Conservation (phyloP, 2,797 vertebrate species). For the Enteromius paludinosus region DNA sequence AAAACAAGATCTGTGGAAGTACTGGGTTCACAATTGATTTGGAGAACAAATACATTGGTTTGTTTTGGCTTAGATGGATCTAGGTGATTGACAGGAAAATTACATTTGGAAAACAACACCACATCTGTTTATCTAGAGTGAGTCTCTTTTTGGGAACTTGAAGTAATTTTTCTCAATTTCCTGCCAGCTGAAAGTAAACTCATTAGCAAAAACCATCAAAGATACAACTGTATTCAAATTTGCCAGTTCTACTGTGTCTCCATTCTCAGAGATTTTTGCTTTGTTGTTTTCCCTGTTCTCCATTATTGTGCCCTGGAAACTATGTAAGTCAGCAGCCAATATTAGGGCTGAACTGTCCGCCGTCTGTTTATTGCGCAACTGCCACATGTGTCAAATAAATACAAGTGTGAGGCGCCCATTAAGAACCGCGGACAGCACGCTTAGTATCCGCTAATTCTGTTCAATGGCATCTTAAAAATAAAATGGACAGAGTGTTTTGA, state of each 20-base stretch:
- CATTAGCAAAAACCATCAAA: not conserved
- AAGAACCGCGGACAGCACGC: conserved; percentile 28
- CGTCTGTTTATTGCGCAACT: conserved; percentile 4
- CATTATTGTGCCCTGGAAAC: conserved; percentile 12
- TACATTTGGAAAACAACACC: not conserved
- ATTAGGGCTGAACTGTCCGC: conserved; percentile 10
- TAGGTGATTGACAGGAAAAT: not conserved
- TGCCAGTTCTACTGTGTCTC: not conserved
- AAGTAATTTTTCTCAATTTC: not conserved
- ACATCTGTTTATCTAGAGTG: not conserved
- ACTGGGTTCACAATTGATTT: not conserved
- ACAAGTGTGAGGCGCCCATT: conserved; percentile 6
- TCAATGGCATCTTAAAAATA: conserved; percentile 61
- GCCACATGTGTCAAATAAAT: conserved; percentile 36
- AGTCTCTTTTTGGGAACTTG: not conserved
- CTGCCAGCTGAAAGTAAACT: not conserved
- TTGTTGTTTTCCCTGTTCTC: not conserved
- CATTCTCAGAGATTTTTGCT: not conserved
- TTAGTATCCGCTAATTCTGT: conserved; percentile 48
- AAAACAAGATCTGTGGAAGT: not conserved
- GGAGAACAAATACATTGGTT: not conserved
- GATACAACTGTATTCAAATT: not conserved
- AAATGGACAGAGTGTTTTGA: conserved; percentile 70
- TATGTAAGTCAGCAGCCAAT: conserved; percentile 44
- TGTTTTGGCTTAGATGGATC: not conserved